These are phyloP conservation scores for Polymixis flavicincta DNA, from an alignment of 2,888 invertebrate species.

Conservation along the genomic window DNA sequence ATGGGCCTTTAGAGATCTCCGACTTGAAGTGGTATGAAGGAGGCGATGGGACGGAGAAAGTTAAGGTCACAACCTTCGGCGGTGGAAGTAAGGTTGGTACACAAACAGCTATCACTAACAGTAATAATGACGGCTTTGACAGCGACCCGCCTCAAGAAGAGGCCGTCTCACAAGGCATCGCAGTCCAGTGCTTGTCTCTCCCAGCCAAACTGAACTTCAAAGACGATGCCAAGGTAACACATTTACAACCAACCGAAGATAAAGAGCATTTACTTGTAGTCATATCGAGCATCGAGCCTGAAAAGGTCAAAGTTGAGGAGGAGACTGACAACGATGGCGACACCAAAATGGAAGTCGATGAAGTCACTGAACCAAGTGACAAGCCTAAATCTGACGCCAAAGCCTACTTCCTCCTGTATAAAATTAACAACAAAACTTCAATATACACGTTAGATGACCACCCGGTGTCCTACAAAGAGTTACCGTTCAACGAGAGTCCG, in stretches of 20 bases:
- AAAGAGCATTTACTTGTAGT: slow-evolving; percentile 92
- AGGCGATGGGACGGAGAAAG: slow-evolving; percentile 83
- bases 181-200: slow-evolving; percentile 91
- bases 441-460: slow-evolving; percentile 89
- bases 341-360: slow-evolving; percentile 87
- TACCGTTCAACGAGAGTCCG: slow-evolving; percentile 92
- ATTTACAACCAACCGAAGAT: slow-evolving; percentile 93
- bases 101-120: slow-evolving; percentile 81
- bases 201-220: slow-evolving; percentile 87
- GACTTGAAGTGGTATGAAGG: slow-evolving; percentile 88
- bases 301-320: slow-evolving; percentile 77
- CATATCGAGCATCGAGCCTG: slow-evolving; percentile 84
- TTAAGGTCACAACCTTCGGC: slow-evolving; percentile 81
- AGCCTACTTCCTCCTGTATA: slow-evolving; percentile 84
- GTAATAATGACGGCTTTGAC: slow-evolving; percentile 88
- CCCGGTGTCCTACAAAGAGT: slow-evolving; percentile 91
- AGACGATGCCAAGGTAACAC: slow-evolving; percentile 90
- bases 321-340: slow-evolving; percentile 82
- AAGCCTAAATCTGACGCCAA: slow-evolving; percentile 78
- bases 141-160: slow-evolving; percentile 86
- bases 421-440: slow-evolving; percentile 83
- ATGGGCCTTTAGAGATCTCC: slow-evolving; percentile 87
- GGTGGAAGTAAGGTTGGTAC: slow-evolving; percentile 82
- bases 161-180: slow-evolving; percentile 84
- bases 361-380: slow-evolving; percentile 75